Evolutionary conservation across 2,113 vertebrate genomes (phyloP), one percentile per base, ranked within the genome.

Genomic region (Emydura subglobosa): DNA sequence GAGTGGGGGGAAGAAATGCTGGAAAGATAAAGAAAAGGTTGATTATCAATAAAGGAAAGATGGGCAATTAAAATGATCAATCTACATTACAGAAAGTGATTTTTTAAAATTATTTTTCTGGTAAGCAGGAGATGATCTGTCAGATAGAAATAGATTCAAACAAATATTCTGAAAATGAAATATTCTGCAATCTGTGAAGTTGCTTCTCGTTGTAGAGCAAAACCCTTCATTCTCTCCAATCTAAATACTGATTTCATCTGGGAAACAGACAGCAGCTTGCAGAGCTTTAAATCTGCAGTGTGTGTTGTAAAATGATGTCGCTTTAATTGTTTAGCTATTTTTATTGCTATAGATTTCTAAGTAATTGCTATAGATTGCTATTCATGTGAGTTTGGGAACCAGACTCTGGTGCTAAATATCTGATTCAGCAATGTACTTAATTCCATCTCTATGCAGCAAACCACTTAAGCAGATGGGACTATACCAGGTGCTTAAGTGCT

Each of bases 61-160:
- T n/a, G 14, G 6, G 21, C 47, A 53, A n/a, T 86, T 92, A 59
- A 87, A 91, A 21, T 47, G 79, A 91, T 94, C 80, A 87, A 59
- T 92, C 85, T 34, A 21, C 39, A 96, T 78, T 7, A 34, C 5
- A 89, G 87, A 89, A 95, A 92, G 90, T 29, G 50, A 92, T 95
- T 96, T 96, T 94, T 9, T 5, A n/a, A 96, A 93, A 96, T 95
- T 95, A 95, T 81, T 95, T 94, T 87, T 94, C 90, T 95, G 95
- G 96, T 95, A 94, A 86, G 57, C 50, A 9, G 85, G 44, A 93
- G 80, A 39, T 95, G 93, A 95, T 96, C 78, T 93, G 72, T 92
- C 94, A 94, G 87, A 68, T 19, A 93, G 81, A 95, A 97, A 89
- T 44, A 95, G 93, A 95, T 86, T 92, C 94, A 94, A 81, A 94